Evolutionary conservation across 2,797 vertebrate species (phyloP), one percentile per base, ranked within the genome.

Genomic region (Synanceia verrucosa): DNA sequence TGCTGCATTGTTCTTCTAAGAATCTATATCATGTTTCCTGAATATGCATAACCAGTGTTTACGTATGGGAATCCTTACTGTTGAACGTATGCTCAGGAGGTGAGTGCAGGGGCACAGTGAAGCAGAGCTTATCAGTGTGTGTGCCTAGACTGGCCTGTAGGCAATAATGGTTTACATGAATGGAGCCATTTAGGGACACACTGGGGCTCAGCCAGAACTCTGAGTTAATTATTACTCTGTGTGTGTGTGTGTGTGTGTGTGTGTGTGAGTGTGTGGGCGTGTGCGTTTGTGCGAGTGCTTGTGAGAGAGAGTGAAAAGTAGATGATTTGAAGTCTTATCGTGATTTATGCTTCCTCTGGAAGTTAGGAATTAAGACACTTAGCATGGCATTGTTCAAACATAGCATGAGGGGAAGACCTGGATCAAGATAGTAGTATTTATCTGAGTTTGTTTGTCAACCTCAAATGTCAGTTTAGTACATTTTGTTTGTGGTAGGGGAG

Each of bases 91-190:
- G 64, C 65, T 51, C 53, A 66, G 65, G 65, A 78, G 75, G 80
- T 89, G 76, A 86, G 73, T 71, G 76, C 58, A 64, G 82, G 66
- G 79, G 50, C 73, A 79, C 68, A 70, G 46, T 3, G 11, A 61
- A 84, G 75, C 50, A 46, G n/a, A 58, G 83, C 88, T 91, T 89
- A 91, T 92, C 90, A 86, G 84, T 84, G 76, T 84, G 76, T 84
- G 81, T 81, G 84, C 59, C 85, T 90, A 92, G 84, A 88, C 88
- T 64, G 63, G 81, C 80, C 89, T 71, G 74, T 70, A 79, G 86
- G 86, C 86, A 88, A 79, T 68, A 87, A 77, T 87, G 84, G 86
- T 91, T 90, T 88, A 90, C 88, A 84, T 84, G 88, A 90, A 88
- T 84, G 84, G 78, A 78, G 89, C 84, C 85, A 87, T 92, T 90